A percentile compares a stretch with the other conserved stretches of the same genome.
Conservation (phyloP, 2,888 invertebrate genomes). For the Penaeus monodon region DNA sequence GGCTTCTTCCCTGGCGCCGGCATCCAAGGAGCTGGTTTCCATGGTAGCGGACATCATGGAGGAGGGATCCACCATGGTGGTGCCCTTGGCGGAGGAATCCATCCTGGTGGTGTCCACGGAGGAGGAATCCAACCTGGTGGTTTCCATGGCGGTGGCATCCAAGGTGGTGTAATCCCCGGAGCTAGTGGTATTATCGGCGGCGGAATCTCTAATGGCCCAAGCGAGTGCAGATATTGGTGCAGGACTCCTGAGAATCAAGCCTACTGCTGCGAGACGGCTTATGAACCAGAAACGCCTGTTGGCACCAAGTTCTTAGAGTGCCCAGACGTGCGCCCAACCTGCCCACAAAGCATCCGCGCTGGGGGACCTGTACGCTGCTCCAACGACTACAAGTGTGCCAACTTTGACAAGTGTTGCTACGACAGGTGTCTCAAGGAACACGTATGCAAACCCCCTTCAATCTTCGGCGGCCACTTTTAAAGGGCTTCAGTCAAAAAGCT, state of each 20-base stretch:
- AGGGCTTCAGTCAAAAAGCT: no score
- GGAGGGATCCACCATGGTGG: no score
- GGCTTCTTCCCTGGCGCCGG: no score
- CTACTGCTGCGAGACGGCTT: conserved; percentile 25
- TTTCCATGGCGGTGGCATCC: no score
- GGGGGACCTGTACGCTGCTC: conserved; percentile 21
- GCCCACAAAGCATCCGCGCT: neutral
- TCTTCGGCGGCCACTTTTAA: no score
- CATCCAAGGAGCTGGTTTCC: no score
- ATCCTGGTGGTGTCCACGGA: no score
- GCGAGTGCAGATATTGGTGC: conserved; percentile 28
- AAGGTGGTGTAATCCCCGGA: no score
- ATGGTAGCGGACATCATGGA: no score
- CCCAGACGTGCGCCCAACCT: conserved; percentile 25
- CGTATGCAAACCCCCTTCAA: conserved; percentile 22
- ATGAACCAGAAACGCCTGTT: neutral
- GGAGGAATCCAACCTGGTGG: no score
- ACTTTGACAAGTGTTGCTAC: conserved; percentile 29
- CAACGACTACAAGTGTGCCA: conserved; percentile 19
- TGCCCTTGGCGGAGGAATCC: no score
- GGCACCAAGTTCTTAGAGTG: conserved; percentile 17
- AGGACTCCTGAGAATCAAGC: neutral
- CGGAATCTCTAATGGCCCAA: neutral
- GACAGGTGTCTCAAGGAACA: conserved; percentile 26
- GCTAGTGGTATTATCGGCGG: no score